Evolutionary conservation across 2,113 vertebrate genomes (phyloP).

Genomic region (Paralichthys olivaceus): DNA sequence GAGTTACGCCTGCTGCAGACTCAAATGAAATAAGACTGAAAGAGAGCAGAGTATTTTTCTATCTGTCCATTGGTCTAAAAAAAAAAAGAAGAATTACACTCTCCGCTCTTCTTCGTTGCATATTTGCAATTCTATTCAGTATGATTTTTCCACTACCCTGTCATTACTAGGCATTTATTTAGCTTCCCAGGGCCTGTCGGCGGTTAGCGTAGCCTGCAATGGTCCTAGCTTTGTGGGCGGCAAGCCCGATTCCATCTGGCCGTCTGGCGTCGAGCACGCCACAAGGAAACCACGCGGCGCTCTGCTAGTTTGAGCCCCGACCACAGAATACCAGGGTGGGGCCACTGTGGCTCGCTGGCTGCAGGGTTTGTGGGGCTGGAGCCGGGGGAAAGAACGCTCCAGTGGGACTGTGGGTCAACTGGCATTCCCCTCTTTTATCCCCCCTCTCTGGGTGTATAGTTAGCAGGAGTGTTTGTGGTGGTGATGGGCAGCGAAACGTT

Average conservation of each 20-base stretch:
- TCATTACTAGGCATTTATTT: slow-evolving; percentile 74
- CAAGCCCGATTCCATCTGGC: slow-evolving; percentile 74
- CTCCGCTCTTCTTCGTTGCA: slow-evolving; percentile 33
- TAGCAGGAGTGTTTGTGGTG: slow-evolving; percentile 20
- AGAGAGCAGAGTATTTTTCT: neutral
- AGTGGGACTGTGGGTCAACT: slow-evolving; percentile 24
- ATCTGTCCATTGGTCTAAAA: neutral
- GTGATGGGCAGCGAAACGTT: neutral
- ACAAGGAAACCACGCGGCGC: slow-evolving; percentile 70
- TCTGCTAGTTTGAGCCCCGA: slow-evolving; percentile 50
- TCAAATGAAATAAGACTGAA: neutral
- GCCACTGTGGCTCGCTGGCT: slow-evolving; percentile 53
- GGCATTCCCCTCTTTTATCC: slow-evolving; percentile 10
- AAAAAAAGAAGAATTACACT: neutral
- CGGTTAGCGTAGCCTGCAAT: slow-evolving; percentile 67
- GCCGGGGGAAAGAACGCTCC: slow-evolving; percentile 10
- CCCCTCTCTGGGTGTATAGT: neutral
- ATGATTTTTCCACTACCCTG: slow-evolving; percentile 62
- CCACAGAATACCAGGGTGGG: slow-evolving; percentile 77
- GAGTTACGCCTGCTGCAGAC: slow-evolving; percentile 8
- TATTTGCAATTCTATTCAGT: slow-evolving; percentile 66
- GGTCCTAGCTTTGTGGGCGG: slow-evolving; percentile 68
- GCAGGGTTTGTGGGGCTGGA: slow-evolving; percentile 26
- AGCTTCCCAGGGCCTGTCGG: slow-evolving; percentile 67
- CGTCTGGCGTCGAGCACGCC: slow-evolving; percentile 76